phyloP scores from a whole-genome alignment of 1,140 invertebrate species.

The Steinernema feltiae region DNA sequence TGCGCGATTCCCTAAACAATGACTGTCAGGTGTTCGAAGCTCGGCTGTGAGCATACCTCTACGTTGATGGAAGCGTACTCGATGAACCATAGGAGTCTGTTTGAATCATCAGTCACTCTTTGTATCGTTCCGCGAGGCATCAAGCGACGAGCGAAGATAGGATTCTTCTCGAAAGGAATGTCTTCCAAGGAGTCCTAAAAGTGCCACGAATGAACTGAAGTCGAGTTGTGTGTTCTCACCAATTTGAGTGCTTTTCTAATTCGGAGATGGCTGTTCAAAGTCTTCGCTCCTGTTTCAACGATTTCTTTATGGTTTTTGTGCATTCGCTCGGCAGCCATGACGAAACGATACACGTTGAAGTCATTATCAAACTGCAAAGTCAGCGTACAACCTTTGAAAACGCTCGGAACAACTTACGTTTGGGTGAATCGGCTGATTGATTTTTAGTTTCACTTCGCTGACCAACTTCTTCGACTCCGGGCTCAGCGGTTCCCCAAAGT shows the following conservation, averaged over 20 bases:
- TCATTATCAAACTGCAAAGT: conserved; percentile 53
- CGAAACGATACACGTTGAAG: conserved; percentile 56
- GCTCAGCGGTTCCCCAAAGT: conserved; percentile 49
- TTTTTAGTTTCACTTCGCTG: conserved; percentile 46
- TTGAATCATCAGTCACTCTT: conserved; percentile 42
- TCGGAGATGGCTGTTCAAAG: conserved; percentile 50
- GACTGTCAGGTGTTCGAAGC: background rate
- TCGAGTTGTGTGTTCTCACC: conserved; percentile 26
- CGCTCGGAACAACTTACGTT: conserved; percentile 37
- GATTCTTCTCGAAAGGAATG: conserved; percentile 55
- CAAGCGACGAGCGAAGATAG: conserved; percentile 46
- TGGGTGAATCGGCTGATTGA: conserved; percentile 49
- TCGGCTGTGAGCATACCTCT: conserved; percentile 38
- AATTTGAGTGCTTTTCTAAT: conserved; percentile 50
- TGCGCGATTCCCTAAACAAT: conserved; percentile 50
- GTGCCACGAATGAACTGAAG: background rate
- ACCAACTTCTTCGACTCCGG: conserved; percentile 54
- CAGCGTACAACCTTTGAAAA: background rate
- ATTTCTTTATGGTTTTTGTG: conserved; percentile 47
- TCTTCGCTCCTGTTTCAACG: conserved; percentile 47
- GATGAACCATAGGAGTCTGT: conserved; percentile 55
- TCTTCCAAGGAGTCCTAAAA: conserved; percentile 14
- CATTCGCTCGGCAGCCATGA: conserved; percentile 46
- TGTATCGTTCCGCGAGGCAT: conserved; percentile 52
- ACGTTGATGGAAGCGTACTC: conserved; percentile 54